A percentile compares a stretch with the other conserved stretches of the same genome.
phyloP scores from a whole-genome alignment of 2,888 invertebrate genomes.

The Bedellia somnulentella region DNA sequence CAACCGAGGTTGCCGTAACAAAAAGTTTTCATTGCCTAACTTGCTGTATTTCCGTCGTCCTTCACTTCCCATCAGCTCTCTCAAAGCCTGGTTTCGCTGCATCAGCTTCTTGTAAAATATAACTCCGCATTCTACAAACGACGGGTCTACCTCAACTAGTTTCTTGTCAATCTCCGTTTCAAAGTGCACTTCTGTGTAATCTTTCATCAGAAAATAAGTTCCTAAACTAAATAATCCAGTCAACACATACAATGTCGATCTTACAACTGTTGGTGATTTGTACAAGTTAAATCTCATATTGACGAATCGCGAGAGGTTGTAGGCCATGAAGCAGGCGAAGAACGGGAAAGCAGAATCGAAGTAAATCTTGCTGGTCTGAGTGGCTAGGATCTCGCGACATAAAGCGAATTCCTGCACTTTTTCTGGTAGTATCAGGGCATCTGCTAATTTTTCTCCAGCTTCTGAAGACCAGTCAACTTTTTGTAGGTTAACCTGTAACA shows the following conservation, averaged over 20 bases:
- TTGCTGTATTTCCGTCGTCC: constrained; percentile 66
- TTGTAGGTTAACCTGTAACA: constrained; percentile 64
- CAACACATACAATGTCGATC: constrained; percentile 52
- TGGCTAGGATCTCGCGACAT: constrained; percentile 70
- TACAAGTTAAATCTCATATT: constrained; percentile 61
- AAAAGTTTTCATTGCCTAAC: constrained; percentile 70
- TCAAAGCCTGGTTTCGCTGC: constrained; percentile 72
- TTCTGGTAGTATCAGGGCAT: constrained; percentile 73
- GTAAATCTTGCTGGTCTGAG: constrained; percentile 60
- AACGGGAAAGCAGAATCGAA: constrained; percentile 59
- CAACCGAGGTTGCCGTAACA: constrained; percentile 65
- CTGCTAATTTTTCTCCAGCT: constrained; percentile 62
- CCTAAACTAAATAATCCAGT: constrained; percentile 59
- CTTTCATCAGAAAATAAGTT: constrained; percentile 66
- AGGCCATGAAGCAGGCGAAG: constrained; percentile 44
- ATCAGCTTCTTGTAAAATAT: constrained; percentile 76
- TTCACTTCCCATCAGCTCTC: constrained; percentile 64
- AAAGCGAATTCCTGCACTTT: constrained; percentile 80
- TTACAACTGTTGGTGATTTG: constrained; percentile 43
- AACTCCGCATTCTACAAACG: constrained; percentile 72
- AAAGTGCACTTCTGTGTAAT: constrained; percentile 63
- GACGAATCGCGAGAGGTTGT: constrained; percentile 46
- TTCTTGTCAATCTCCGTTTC: constrained; percentile 66
- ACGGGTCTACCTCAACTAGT: constrained; percentile 60
- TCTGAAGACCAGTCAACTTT: constrained; percentile 67